Conservation (phyloP, 2,113 vertebrate genomes). For the Dendropsophus ebraccatus region DNA sequence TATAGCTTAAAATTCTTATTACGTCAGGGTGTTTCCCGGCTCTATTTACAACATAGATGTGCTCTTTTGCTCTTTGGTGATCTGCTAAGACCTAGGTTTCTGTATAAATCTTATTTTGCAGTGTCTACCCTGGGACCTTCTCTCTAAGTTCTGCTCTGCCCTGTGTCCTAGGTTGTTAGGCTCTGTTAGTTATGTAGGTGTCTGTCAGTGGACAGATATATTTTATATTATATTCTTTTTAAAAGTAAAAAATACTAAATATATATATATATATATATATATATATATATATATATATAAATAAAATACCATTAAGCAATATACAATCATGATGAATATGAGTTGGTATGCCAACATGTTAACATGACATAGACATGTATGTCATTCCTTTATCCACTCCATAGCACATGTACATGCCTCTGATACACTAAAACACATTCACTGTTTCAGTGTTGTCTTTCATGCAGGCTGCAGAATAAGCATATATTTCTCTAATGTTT, state of each 20-base stretch:
- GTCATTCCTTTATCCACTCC: not conserved
- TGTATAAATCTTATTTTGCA: not conserved
- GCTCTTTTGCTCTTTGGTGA: no score
- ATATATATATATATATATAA: no score
- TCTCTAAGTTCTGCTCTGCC: not conserved
- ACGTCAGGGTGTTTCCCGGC: slow-evolving; percentile 21
- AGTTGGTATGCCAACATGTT: not conserved
- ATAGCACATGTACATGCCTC: not conserved
- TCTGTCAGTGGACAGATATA: not conserved
- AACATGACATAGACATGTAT: not conserved
- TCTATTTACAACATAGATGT: not conserved
- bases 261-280: no score
- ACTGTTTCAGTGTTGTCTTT: not conserved
- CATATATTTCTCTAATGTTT: not conserved
- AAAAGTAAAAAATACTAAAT: no score
- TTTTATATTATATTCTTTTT: not conserved
- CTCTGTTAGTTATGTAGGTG: not conserved
- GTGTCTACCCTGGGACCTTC: not conserved
- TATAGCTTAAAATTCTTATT: not conserved
- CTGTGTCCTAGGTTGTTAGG: not conserved
- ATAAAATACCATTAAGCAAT: not conserved
- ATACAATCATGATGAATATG: no score
- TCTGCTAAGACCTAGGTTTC: not conserved
- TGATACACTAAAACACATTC: not conserved
- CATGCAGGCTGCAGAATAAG: not conserved